Percentiles rank a stretch among this genome's conserved stretches.
These are phyloP conservation scores for Tragopan temminckii DNA, from an alignment of 2,797 vertebrate genomes.

Conservation along the genomic window DNA sequence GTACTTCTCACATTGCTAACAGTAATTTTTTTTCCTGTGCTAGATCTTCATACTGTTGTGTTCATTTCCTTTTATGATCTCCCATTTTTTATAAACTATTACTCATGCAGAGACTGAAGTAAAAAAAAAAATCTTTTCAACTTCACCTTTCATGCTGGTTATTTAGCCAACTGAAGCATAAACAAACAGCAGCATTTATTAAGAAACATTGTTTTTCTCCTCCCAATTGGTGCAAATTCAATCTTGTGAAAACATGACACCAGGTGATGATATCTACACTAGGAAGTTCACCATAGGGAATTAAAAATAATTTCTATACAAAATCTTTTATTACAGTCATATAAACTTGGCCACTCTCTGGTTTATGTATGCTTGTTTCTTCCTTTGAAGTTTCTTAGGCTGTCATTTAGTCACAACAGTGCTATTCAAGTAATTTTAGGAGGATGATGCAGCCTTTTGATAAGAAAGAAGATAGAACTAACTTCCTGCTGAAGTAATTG, in stretches of 20 bases:
- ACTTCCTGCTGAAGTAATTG: constrained; percentile 14
- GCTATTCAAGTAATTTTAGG: background rate
- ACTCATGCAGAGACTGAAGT: background rate
- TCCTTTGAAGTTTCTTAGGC: background rate
- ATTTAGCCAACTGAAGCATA: background rate
- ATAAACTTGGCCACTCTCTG: background rate
- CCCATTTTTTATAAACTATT: background rate
- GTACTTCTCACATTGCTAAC: background rate
- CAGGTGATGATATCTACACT: background rate
- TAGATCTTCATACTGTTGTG: background rate
- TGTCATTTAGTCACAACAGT: background rate
- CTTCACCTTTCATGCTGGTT: background rate
- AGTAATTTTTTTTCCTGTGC: background rate
- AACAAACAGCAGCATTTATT: constrained; percentile 35
- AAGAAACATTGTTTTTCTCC: constrained; percentile 15
- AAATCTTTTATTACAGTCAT: background rate
- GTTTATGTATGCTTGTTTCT: background rate
- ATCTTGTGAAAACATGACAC: background rate
- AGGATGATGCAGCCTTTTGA: background rate
- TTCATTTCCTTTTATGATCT: background rate
- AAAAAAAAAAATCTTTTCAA: background rate
- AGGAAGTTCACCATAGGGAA: background rate
- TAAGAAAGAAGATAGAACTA: constrained; percentile 1
- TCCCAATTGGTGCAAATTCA: background rate
- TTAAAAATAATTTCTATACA: background rate